Evolutionary conservation across 1,140 invertebrate genomes (phyloP).

Genomic region (Zaprionus ghesquierei): DNA sequence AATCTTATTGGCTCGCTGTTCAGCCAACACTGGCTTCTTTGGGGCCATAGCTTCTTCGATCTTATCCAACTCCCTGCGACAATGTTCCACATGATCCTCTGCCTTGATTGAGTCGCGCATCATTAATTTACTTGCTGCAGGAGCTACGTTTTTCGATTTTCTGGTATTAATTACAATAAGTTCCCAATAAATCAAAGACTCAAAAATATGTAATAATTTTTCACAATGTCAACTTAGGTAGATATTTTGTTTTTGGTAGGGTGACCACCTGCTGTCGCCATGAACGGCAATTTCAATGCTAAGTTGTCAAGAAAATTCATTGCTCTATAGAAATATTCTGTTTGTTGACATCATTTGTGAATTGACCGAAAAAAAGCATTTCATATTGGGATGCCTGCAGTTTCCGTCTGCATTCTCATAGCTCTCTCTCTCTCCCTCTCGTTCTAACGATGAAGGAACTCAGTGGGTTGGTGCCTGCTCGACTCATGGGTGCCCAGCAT

Average conservation of each 20-base stretch:
- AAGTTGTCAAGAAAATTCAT: constrained; percentile 16
- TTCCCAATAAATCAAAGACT: constrained; percentile 24
- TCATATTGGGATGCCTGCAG: constrained; percentile 18
- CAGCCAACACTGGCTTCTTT: constrained; percentile 34
- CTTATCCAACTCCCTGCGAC: constrained; percentile 56
- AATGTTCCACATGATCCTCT: constrained; percentile 60
- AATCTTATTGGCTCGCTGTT: constrained; percentile 71
- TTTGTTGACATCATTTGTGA: constrained; percentile 58
- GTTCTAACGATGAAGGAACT: constrained; percentile 87
- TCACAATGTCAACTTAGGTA: not conserved
- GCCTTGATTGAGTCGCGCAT: constrained; percentile 62
- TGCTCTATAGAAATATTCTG: constrained; percentile 27
- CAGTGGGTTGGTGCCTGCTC: constrained; percentile 93
- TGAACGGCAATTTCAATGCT: constrained; percentile 45
- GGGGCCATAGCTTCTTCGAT: constrained; percentile 51
- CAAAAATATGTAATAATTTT: not conserved
- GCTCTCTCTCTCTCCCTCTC: constrained; percentile 18
- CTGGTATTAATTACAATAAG: constrained; percentile 37
- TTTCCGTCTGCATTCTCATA: constrained; percentile 9
- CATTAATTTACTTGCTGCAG: constrained; percentile 53
- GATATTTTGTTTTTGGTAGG: too few species aligned
- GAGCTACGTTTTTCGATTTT: constrained; percentile 31
- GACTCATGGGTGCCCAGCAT: constrained; percentile 93
- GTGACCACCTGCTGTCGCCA: constrained; percentile 29
- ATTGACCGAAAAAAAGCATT: constrained; percentile 1